A percentile compares a stretch with the other conserved stretches of the same genome.
phyloP scores from a whole-genome alignment of 1,140 invertebrate genomes.

The Drosophila sproati region DNA sequence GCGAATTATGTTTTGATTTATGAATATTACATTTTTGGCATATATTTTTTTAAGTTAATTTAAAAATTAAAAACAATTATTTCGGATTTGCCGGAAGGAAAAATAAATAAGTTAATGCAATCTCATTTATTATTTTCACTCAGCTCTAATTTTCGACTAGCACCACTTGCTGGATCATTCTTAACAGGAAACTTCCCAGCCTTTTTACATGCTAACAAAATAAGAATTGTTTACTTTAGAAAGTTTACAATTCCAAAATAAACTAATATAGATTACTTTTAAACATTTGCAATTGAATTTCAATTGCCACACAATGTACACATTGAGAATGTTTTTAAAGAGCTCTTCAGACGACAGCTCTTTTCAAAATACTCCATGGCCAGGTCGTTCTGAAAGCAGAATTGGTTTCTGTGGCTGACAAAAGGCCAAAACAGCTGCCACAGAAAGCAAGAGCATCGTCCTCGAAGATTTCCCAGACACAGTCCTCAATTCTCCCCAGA shows the following conservation, averaged over 20 bases:
- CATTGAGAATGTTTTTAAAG: not conserved
- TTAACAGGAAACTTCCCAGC: not conserved
- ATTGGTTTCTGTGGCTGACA: slow-evolving; percentile 53
- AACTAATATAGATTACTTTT: slow-evolving; percentile 5
- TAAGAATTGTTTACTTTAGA: not conserved
- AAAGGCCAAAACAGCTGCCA: slow-evolving; percentile 66
- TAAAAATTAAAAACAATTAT: too few species aligned
- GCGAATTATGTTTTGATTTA: too few species aligned
- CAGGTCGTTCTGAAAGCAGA: not conserved
- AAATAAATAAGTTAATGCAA: too few species aligned
- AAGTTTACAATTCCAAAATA: not conserved
- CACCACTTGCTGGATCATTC: not conserved
- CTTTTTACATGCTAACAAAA: not conserved
- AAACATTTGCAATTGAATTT: slow-evolving; percentile 24
- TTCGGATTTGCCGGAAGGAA: too few species aligned
- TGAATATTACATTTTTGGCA: too few species aligned
- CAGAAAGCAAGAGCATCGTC: slow-evolving; percentile 35
- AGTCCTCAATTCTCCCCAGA: not conserved
- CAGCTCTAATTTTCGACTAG: too few species aligned
- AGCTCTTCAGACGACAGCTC: slow-evolving; percentile 17
- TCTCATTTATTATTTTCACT: too few species aligned
- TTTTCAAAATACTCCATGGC: slow-evolving; percentile 6
- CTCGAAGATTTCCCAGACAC: slow-evolving; percentile 24
- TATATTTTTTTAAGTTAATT: too few species aligned
- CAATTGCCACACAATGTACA: slow-evolving; percentile 14